Evolutionary conservation across 2,113 vertebrate genomes (phyloP), one percentile per base, ranked within the genome.

Genomic region (Chloropsis hardwickii): DNA sequence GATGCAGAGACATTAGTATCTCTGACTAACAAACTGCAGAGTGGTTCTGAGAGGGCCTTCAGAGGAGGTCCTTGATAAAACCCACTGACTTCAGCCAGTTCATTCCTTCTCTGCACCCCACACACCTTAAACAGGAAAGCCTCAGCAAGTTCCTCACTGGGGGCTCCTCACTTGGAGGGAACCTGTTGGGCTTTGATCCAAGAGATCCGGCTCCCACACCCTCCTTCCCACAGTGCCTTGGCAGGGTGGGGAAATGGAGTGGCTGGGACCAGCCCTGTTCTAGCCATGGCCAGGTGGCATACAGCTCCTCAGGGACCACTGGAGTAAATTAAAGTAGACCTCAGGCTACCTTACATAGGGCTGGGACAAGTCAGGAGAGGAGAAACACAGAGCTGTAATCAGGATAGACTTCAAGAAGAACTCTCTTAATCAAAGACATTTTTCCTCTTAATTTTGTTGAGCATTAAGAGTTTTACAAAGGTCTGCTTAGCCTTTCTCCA

Each of bases 81-180:
- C 22, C 28, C 9, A 15, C 1, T 15, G 11, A n/a, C 25, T 81
- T 74, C 47, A 66, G 25, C 5, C 21, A 78, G 12, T 54, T 54
- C 6, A 5, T 16, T 28, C 12, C n/a, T 79, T 28, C 56, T 73
- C 40, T 45, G 29, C 3, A 1, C 15, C 23, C 33, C 40, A 24
- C 9, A n/a, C 12, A 50, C 14, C 21, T 8, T 7, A 0, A 48
- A 29, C 11, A 17, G 29, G n/a, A 65, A 86, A 47, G 18, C 33
- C 31, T 28, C 1, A 1, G 39, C 47, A 78, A 24, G 7, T 37
- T 81, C 24, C 11, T 11, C 4, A 0, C 4, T 22, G 2, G 7
- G 12, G 27, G 13, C 12, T 93, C 29, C 79, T 35, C 0, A 1
- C 50, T 28, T 47, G 2, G 0, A 50, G 20, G 35, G 1, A 2